Evolutionary conservation across 1,140 invertebrate species (phyloP).

Genomic region (Plutomurus gul): DNA sequence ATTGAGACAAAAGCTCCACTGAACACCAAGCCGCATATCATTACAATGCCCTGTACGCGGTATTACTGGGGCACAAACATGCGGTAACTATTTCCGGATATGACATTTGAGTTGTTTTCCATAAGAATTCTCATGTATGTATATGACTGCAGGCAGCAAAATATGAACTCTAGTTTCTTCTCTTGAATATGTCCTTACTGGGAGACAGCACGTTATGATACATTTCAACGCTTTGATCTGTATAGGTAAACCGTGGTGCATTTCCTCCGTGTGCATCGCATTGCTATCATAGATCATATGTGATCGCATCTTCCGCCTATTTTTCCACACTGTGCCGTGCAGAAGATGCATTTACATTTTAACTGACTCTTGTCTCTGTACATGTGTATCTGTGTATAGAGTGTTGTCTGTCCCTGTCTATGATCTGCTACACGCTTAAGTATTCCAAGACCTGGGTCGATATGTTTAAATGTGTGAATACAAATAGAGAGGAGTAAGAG

Average conservation of each 20-base stretch:
- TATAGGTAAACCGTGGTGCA: too few species aligned
- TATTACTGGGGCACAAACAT: too few species aligned
- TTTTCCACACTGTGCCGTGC: neutral
- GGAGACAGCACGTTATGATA: too few species aligned
- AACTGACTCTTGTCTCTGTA: neutral
- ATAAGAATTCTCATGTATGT: neutral
- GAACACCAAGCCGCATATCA: neutral
- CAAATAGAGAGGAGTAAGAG: neutral
- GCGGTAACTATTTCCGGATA: slow-evolving; percentile 13
- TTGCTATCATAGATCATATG: neutral
- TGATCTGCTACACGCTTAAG: neutral
- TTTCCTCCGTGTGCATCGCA: neutral
- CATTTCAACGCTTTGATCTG: too few species aligned
- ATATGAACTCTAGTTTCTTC: neutral
- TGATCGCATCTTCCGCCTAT: slow-evolving; percentile 7
- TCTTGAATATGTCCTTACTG: too few species aligned
- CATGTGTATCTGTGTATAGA: neutral
- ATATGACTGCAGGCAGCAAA: neutral
- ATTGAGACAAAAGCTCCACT: neutral
- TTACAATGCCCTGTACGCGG: neutral
- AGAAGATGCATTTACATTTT: neutral
- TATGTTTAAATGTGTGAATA: too few species aligned
- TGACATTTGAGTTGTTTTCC: neutral
- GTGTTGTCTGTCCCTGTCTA: neutral
- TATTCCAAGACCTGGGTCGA: too few species aligned